These are phyloP conservation scores for Empis livida DNA, from an alignment of 2,888 invertebrate species.

Conservation along the genomic window DNA sequence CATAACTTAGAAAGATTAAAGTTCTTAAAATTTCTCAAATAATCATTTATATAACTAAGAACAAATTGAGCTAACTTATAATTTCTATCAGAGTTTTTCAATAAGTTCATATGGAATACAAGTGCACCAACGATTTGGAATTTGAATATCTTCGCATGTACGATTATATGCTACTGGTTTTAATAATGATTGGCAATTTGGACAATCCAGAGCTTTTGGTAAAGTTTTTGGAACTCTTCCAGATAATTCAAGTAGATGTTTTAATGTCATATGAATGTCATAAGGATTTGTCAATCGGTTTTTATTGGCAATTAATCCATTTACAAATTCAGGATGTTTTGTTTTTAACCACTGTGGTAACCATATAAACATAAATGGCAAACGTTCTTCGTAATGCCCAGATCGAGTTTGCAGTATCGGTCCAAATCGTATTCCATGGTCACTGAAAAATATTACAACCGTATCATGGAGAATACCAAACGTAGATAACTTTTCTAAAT, in stretches of 20 bases:
- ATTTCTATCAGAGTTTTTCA: conserved; percentile 38
- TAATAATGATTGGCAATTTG: conserved; percentile 52
- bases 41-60: conserved; percentile 27
- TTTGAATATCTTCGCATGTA: conserved; percentile 45
- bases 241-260: conserved; percentile 29
- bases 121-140: conserved; percentile 64
- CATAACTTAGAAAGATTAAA: conserved; percentile 37
- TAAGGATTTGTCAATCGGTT: conserved; percentile 59
- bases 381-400: conserved; percentile 65
- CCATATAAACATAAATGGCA: conserved; percentile 60
- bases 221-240: conserved; percentile 28
- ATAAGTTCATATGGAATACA: conserved; percentile 45
- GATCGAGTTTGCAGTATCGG: conserved; percentile 51
- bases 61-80: conserved; percentile 37
- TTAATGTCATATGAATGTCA: conserved; percentile 53
- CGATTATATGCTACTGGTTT: conserved; percentile 19
- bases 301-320: conserved; percentile 46
- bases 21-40: conserved; percentile 23
- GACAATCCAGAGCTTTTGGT: conserved; percentile 42
- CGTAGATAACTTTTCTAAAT: conserved; percentile 45
- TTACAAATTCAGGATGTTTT: conserved; percentile 40
- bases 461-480: conserved; percentile 49
- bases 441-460: conserved; percentile 60
- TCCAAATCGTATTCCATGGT: conserved; percentile 68
- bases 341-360: conserved; percentile 48